Evolutionary conservation across 23 tunicate species (phyloP), one percentile per base, ranked within the genome.

Genomic region (Botrylloides violaceus): DNA sequence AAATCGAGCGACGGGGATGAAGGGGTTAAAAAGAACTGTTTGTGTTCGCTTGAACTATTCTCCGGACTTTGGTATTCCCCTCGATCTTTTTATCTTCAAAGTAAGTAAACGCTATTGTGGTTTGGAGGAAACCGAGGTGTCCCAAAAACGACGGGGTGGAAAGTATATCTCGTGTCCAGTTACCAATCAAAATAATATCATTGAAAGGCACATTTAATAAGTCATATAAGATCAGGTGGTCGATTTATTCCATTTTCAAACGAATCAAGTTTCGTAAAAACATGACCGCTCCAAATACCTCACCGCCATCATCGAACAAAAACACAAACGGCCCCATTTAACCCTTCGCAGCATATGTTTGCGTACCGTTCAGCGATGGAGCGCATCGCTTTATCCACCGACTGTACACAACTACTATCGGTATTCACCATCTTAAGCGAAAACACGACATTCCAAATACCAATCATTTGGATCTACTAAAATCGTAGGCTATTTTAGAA

Each of bases 21-120:
- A 43, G 15, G 53, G 53, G 53, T 43, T 43, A 43, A 43, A 15
- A 43, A 43, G 53, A 43, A 9, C 53, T 43, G 53, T 43, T 43
- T 43, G 53, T 43, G 53, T 43, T 43, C 53, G 53, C 53, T 43
- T 43, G 53, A 43, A 7, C 53, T 7, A 43, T 43, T 43, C 53
- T 43, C 9, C 53, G 53, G 53, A 43, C 53, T 43, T 43, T 43
- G 53, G 53, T 43, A 43, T 43, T 43, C 53, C 53, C 53, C 53
- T 43, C 9, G 12, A 9, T 43, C 53, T 43, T 15, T 43, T 43
- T 43, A 43, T 43, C 53, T 43, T 43, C 53, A 43, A 43, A 43
- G 53, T 15, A 43, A 15, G n/a, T n/a, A n/a, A 43, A 43, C 15
- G 15, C 53, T 7, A 43, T 43, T 43, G 9, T 43, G 15, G 53